phyloP scores from a whole-genome alignment of 2,888 invertebrate genomes.

The Patella depressa region DNA sequence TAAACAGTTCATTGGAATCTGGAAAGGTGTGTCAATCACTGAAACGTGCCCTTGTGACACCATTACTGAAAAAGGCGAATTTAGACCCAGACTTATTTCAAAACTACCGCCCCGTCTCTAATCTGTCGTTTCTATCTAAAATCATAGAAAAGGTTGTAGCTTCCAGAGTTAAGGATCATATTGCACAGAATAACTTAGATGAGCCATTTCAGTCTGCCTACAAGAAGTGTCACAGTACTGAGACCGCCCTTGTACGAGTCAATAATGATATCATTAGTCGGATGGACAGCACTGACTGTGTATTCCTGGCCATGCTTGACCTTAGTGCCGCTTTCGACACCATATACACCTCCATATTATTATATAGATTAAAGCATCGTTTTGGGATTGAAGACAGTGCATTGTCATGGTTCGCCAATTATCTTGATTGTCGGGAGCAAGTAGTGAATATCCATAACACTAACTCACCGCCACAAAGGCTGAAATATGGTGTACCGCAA shows the following conservation, averaged over 20 bases:
- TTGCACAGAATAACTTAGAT: too few relatives aligned
- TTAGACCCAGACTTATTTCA: neutral
- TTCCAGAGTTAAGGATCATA: too few relatives aligned
- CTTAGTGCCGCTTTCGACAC: neutral
- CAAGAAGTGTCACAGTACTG: too few relatives aligned
- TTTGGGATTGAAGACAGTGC: neutral
- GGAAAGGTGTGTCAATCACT: neutral
- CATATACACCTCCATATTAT: conserved; percentile 10
- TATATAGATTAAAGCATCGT: neutral
- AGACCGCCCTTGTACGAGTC: too few relatives aligned
- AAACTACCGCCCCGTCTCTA: neutral
- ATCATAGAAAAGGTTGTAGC: too few relatives aligned
- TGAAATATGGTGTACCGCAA: neutral
- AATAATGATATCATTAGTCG: neutral
- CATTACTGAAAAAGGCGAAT: neutral
- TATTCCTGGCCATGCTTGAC: too few relatives aligned
- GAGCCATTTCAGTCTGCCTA: too few relatives aligned
- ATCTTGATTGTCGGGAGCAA: neutral
- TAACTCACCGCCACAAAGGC: neutral
- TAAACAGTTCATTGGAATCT: neutral
- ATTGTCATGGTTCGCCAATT: neutral
- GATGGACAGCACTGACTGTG: neutral
- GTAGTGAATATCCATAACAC: neutral
- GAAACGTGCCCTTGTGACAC: neutral
- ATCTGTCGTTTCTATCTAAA: too few relatives aligned